Evolutionary conservation across 2,113 vertebrate genomes (phyloP).

Genomic region (Cricetomys ansorgei): DNA sequence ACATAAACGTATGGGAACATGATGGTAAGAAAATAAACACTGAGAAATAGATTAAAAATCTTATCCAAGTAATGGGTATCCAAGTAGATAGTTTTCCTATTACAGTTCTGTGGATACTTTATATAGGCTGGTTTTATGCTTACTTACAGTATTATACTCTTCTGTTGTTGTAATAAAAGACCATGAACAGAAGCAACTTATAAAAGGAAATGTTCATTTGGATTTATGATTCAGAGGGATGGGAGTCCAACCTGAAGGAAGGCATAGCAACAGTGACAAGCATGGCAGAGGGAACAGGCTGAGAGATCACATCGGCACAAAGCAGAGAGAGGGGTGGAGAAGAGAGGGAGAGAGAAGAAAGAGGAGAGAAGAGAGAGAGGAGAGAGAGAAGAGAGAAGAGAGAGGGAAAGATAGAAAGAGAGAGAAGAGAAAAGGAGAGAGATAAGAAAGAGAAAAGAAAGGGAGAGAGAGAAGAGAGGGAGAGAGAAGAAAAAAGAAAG

Average conservation of each 20-base stretch:
- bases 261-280: background rate
- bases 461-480: background rate
- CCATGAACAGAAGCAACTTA: background rate
- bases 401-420: background rate
- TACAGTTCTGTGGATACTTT: background rate
- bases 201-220: background rate
- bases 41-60: background rate
- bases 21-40: slow-evolving; percentile 4
- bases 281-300: background rate
- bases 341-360: background rate
- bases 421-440: background rate
- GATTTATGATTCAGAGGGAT: background rate
- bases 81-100: slow-evolving; percentile 5
- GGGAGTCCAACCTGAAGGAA: background rate
- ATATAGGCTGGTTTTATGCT: background rate
- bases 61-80: too few relatives aligned
- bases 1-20: slow-evolving; percentile 8
- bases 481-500: background rate
- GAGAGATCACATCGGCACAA: background rate
- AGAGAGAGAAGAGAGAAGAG: background rate
- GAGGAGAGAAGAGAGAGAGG: background rate
- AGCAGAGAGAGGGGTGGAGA: too few relatives aligned
- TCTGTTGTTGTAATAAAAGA: background rate
- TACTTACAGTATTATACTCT: background rate
- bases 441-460: too few relatives aligned